Evolutionary conservation across 2,797 vertebrate species (phyloP), one percentile per base, ranked within the genome.

Genomic region (Mycteria americana): DNA sequence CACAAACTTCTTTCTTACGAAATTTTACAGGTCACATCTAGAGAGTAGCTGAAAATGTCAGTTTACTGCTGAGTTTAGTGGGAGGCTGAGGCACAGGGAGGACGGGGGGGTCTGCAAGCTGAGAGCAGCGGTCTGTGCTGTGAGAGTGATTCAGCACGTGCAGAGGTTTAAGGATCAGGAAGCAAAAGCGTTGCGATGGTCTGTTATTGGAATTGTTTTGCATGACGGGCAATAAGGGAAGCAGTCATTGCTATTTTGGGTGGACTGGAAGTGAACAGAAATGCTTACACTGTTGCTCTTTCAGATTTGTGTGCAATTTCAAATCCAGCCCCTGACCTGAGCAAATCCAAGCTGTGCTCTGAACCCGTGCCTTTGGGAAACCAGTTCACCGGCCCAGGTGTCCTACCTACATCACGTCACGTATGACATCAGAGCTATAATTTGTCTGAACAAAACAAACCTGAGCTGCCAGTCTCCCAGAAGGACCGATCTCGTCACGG

Each of bases 71-170:
- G 78, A 60, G 39, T 46, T 64, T 35, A 22, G 48, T 22, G 60
- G 60, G 80, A 84, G 30, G 65, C 17, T 82, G 74, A n/a, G 17
- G 45, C 19, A 13, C 5, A 11, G 51, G 50, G 53, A 85, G 50
- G 68, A 30, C 35, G n/a, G 27, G 64, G 9, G 27, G 62, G 45
- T 69, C 56, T 91, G 87, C 64, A 60, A 60, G 73, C 67, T 57
- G 78, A 33, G 63, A 43, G 57, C 67, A 57, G 37, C 4, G 21
- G 31, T 64, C 48, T 48, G 39, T 27, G 50, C 72, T 31, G 24
- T 24, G n/a, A 31, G 76, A 18, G 24, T 65, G 96, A 94, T 94
- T 91, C 89, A 83, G 85, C 76, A 73, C 1, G 9, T 53, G 28
- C 76, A 85, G 82, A 33, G 75, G 41, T 50, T 67, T 23, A 6